Evolutionary conservation across 2,113 vertebrate species (phyloP).

Genomic region (Potamarius usumacintae): DNA sequence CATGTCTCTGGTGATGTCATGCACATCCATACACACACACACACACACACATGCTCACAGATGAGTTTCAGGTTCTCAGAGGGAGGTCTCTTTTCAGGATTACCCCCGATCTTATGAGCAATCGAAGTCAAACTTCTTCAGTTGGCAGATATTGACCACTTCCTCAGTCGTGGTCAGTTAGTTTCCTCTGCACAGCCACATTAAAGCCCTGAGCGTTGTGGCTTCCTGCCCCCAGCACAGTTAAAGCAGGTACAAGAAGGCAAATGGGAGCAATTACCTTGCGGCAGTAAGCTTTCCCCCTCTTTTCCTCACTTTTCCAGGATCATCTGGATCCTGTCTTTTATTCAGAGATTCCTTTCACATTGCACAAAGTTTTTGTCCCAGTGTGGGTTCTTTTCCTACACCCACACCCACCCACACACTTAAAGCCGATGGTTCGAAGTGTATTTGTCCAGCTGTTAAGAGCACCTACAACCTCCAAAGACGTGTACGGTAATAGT

Average conservation of each 20-base stretch:
- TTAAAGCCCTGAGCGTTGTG: constrained; percentile 55
- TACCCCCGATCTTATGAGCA: neutral
- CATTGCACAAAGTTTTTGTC: constrained; percentile 35
- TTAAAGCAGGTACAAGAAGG: constrained; percentile 59
- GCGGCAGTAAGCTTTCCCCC: constrained; percentile 39
- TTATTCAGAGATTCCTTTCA: constrained; percentile 40
- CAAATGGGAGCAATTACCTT: constrained; percentile 49
- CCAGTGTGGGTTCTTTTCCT: constrained; percentile 24
- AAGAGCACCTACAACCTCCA: constrained; percentile 30
- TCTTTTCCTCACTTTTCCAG: constrained; percentile 27
- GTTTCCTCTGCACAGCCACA: constrained; percentile 46
- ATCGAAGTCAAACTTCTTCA: constrained; percentile 6
- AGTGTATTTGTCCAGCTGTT: constrained; percentile 35
- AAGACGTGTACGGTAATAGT: constrained; percentile 3
- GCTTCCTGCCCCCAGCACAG: constrained; percentile 43
- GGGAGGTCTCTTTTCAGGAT: constrained; percentile 55
- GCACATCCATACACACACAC: neutral
- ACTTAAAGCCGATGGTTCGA: constrained; percentile 5
- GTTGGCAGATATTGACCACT: constrained; percentile 51
- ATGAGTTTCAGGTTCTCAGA: constrained; percentile 34
- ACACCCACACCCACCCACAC: neutral
- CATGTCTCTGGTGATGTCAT: constrained; percentile 29
- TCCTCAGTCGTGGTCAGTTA: constrained; percentile 46
- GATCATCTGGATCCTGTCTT: constrained; percentile 48
- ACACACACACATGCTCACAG: neutral